These are phyloP conservation scores for Hydroisotoma schaefferi DNA, from an alignment of 2,888 invertebrate genomes.

Conservation along the genomic window DNA sequence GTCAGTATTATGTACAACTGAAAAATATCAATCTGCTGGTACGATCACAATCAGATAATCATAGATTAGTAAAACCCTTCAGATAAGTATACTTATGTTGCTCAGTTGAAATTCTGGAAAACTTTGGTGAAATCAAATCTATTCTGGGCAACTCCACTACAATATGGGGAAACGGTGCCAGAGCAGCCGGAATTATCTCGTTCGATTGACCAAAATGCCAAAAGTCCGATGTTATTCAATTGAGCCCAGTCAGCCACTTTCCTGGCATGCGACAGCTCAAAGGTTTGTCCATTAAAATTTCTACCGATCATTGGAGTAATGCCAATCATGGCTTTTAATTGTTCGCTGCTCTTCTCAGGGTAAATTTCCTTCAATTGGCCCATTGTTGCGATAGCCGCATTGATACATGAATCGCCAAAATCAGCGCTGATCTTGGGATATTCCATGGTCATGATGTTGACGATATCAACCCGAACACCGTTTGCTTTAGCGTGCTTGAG, in stretches of 20 bases:
- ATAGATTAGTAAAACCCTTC: too few species aligned
- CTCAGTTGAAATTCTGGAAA: not conserved
- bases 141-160: constrained; percentile 36
- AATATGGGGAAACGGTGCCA: constrained; percentile 23
- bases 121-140: constrained; percentile 40
- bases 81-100: too few species aligned
- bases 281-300: constrained; percentile 41
- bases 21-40: too few species aligned
- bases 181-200: constrained; percentile 43
- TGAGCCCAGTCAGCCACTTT: constrained; percentile 43
- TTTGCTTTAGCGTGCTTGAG: constrained; percentile 37
- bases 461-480: constrained; percentile 43
- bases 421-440: constrained; percentile 21
- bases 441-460: constrained; percentile 29
- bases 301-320: constrained; percentile 45
- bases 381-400: constrained; percentile 26
- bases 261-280: constrained; percentile 29
- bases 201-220: constrained; percentile 45
- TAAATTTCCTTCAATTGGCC: constrained; percentile 45
- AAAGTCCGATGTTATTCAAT: constrained; percentile 34
- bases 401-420: constrained; percentile 42
- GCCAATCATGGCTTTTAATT: constrained; percentile 42
- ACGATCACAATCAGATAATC: too few species aligned
- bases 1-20: too few species aligned
- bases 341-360: constrained; percentile 41